Evolutionary conservation across 1,140 invertebrate genomes (phyloP), one percentile per base, ranked within the genome.

Genomic region (Solenopsis fugax): DNA sequence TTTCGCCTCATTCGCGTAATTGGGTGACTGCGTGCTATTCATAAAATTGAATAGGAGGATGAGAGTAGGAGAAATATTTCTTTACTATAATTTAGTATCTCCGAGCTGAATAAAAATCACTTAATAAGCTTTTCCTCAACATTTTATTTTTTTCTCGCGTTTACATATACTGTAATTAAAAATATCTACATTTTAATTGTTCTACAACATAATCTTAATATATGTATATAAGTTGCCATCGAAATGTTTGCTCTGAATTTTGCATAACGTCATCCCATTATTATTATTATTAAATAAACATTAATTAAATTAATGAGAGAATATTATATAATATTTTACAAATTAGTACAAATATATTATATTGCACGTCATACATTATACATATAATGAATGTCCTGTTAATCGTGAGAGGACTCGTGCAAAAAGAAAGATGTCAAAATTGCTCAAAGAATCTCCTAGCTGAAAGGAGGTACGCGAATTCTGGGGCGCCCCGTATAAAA

Each of bases 401-500:
- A 48, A 12, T 54, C 60, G 41, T n/a, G 41, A 54, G 29, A 69
- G 48, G 10, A 54, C 29, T 29, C 7, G 65, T 48, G 45, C 13
- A 69, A 69, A 50, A 41, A 48, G n/a, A 37, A 77, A 4, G 2
- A 69, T 13, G 18, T 2, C 37, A 48, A 45, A 72, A 29, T 41
- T 58, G 13, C 21, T 45, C 18, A 48, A 82, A 56, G 34, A 81
- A 45, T 29, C 21, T 56, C 1, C 21, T 71, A 60, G 69, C 18
- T 73, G 41, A 37, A 81, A 75, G 41, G 24, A 73, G 45, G 13
- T 12, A 37, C 13, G 60, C 37, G 52, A 48, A 84, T 75, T 75
- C 41, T 62, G n/a, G 54, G 54, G 62, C 41, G 41, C n/a, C 54
- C n/a, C 16, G 41, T 60, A 75, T 73, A 60, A 73, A 73, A 75